Percentiles rank a stretch among this genome's conserved stretches.
Evolutionary conservation across 2,113 vertebrate species (phyloP).

Genomic region (Macrotis lagotis): DNA sequence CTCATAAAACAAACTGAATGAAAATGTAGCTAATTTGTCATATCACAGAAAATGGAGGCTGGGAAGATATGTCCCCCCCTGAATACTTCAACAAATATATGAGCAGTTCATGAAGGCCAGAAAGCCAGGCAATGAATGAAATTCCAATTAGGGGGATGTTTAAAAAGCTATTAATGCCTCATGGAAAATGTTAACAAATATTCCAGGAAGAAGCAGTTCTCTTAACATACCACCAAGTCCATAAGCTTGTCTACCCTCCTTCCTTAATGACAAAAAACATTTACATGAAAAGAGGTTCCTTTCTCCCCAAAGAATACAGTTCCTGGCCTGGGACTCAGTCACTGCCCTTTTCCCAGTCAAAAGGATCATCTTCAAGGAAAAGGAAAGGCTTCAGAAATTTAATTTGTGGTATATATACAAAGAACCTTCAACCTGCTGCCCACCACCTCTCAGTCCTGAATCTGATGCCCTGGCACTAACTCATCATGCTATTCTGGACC

Average conservation of each 20-base stretch:
- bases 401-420: neutral
- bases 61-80: constrained; percentile 55
- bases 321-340: neutral
- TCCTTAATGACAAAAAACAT: constrained; percentile 35
- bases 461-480: neutral
- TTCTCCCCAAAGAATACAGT: neutral
- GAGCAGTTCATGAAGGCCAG: constrained; percentile 27
- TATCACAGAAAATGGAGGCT: constrained; percentile 63
- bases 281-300: neutral
- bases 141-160: constrained; percentile 44
- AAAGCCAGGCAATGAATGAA: constrained; percentile 62
- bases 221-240: neutral
- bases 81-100: constrained; percentile 50
- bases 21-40: constrained; percentile 78
- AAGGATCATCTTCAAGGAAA: neutral
- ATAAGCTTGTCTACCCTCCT: neutral
- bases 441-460: neutral
- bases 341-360: neutral
- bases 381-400: neutral
- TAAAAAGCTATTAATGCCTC: constrained; percentile 6
- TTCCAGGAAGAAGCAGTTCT: constrained; percentile 13
- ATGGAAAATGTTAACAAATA: constrained; percentile 28
- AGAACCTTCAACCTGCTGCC: neutral
- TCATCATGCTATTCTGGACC: neutral
- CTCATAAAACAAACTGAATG: constrained; percentile 77